Percentiles rank a stretch among this genome's conserved stretches.
Conservation (phyloP, 2,113 vertebrate species). For the Callipepla californica region DNA sequence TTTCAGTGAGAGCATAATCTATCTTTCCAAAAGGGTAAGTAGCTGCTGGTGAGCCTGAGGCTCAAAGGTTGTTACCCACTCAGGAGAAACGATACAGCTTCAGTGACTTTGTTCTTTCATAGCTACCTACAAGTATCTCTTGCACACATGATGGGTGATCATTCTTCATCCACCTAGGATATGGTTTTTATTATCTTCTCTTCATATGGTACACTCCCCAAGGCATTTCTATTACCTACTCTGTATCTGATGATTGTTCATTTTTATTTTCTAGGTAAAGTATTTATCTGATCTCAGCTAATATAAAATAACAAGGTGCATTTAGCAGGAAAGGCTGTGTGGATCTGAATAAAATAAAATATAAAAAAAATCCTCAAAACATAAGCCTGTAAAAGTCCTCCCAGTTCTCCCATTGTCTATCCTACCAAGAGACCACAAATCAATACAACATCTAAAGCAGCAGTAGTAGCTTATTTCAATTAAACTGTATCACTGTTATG, state of each 20-base stretch:
- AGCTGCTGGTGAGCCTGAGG: neutral
- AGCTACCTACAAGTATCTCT: neutral
- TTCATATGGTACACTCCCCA: neutral
- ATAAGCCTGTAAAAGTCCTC: rapidly evolving
- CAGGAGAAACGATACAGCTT: neutral
- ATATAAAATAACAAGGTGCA: neutral
- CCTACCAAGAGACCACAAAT: neutral
- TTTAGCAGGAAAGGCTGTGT: neutral
- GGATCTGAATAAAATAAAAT: neutral
- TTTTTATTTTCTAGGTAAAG: neutral
- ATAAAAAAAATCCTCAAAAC: neutral
- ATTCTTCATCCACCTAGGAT: neutral
- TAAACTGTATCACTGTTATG: neutral
- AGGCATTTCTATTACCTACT: neutral
- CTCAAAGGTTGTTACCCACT: neutral
- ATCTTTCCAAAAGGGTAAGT: neutral
- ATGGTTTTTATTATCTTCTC: neutral
- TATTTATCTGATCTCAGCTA: neutral
- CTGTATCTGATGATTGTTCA: neutral
- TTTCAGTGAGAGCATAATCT: neutral
- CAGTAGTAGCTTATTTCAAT: neutral
- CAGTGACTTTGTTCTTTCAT: neutral
- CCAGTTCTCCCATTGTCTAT: neutral
- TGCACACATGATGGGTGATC: neutral
- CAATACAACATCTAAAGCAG: neutral